A percentile compares a stretch with the other conserved stretches of the same genome.
These are phyloP conservation scores for Oligia strigilis DNA, from an alignment of 2,888 invertebrate genomes.

Conservation along the genomic window DNA sequence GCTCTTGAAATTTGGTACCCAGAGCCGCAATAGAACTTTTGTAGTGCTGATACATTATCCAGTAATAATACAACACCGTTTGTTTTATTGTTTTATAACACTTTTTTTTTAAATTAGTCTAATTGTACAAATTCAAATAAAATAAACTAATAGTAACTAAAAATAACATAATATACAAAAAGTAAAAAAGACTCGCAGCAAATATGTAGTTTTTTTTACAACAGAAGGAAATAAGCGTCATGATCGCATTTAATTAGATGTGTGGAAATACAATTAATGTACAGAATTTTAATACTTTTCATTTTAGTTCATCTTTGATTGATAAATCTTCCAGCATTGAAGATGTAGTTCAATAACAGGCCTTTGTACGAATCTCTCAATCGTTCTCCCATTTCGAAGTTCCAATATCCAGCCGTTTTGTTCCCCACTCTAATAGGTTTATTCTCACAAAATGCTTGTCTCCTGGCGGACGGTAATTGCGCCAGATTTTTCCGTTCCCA, in stretches of 20 bases:
- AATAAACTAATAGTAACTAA: no score
- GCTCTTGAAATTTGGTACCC: no score
- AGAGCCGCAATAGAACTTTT: no score
- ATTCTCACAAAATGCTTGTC: constrained; percentile 60
- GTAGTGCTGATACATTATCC: no score
- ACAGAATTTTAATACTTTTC: background rate
- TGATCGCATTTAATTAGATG: background rate
- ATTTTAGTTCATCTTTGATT: background rate
- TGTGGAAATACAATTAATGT: background rate
- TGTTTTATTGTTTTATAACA: no score
- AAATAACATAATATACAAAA: background rate
- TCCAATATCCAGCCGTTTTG: constrained; percentile 45
- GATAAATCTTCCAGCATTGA: background rate
- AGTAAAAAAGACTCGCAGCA: background rate
- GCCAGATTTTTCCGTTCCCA: constrained; percentile 52
- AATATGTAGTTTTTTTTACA: background rate
- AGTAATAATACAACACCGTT: no score
- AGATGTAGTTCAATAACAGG: constrained; percentile 14
- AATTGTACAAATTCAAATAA: no score
- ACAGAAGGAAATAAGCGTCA: background rate
- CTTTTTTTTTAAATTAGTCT: no score
- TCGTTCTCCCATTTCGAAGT: constrained; percentile 30
- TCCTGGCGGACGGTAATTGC: constrained; percentile 60
- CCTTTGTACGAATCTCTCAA: constrained; percentile 37
- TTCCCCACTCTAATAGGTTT: constrained; percentile 59